Conservation (phyloP, 1,140 invertebrate species). For the Plodia interpunctella region DNA sequence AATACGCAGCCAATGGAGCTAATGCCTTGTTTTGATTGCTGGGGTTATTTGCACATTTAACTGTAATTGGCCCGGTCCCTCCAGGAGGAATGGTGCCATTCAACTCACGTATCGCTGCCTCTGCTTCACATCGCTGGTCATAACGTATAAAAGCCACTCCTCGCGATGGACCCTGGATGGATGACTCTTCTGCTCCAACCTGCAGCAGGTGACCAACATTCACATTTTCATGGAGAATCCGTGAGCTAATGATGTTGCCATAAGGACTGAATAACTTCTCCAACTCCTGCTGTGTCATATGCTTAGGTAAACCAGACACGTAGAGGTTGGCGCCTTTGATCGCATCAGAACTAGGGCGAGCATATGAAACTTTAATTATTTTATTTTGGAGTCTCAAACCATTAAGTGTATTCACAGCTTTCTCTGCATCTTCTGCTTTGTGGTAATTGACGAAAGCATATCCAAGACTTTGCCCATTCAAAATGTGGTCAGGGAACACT, state of each 20-base stretch:
- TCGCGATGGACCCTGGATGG: conserved; percentile 75
- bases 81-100: conserved; percentile 79
- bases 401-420: conserved; percentile 91
- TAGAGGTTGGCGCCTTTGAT: conserved; percentile 95
- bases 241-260: conserved; percentile 90
- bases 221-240: conserved; percentile 92
- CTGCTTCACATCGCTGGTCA: conserved; percentile 79
- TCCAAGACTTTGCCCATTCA: conserved; percentile 89
- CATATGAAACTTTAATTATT: conserved; percentile 94
- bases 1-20: conserved; percentile 71
- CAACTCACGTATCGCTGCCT: conserved; percentile 79
- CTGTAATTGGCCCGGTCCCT: conserved; percentile 78
- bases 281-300: conserved; percentile 90
- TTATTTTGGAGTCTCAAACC: conserved; percentile 92
- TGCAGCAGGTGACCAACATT: conserved; percentile 79
- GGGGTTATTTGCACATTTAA: conserved; percentile 81
- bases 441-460: conserved; percentile 95
- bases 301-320: conserved; percentile 91
- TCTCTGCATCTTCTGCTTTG: conserved; percentile 88
- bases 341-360: conserved; percentile 90
- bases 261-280: conserved; percentile 89
- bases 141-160: conserved; percentile 81
- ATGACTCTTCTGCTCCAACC: conserved; percentile 60
- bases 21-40: conserved; percentile 78
- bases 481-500: conserved; percentile 78